Evolutionary conservation across 2,888 invertebrate species (phyloP).

Genomic region (Agriopis leucophaearia): DNA sequence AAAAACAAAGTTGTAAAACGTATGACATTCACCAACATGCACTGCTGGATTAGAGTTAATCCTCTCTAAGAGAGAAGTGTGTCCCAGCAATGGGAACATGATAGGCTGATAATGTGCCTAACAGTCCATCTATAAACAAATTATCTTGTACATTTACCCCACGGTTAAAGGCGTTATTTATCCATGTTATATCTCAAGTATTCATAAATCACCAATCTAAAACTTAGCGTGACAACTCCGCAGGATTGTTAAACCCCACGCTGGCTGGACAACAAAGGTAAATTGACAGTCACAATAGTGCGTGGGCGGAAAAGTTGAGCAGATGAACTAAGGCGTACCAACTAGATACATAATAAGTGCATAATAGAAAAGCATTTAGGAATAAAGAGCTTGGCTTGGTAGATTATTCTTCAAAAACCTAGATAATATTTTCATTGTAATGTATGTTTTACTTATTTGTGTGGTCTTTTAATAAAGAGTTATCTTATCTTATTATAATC

Average conservation of each 20-base stretch:
- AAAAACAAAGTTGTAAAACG: too few species aligned
- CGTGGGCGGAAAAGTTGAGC: slow-evolving; percentile 27
- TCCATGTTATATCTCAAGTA: slow-evolving; percentile 6
- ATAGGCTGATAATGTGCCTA: too few species aligned
- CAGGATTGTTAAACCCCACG: slow-evolving; percentile 35
- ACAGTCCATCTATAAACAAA: background rate
- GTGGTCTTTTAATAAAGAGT: too few species aligned
- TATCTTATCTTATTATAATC: too few species aligned
- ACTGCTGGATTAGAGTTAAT: too few species aligned
- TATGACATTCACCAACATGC: too few species aligned
- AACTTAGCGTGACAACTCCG: slow-evolving; percentile 23
- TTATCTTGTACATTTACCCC: background rate
- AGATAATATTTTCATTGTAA: too few species aligned
- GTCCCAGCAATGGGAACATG: too few species aligned
- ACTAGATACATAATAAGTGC: background rate
- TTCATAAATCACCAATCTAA: slow-evolving; percentile 23
- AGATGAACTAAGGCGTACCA: slow-evolving; percentile 18
- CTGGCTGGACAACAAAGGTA: slow-evolving; percentile 24
- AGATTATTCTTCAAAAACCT: too few species aligned
- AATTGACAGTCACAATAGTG: slow-evolving; percentile 31
- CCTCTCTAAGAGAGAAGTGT: too few species aligned
- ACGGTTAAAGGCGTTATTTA: background rate
- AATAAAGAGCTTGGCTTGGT: too few species aligned
- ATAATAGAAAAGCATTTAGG: background rate
- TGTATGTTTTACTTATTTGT: too few species aligned